These are phyloP conservation scores for Sinocyclocheilus grahami DNA, from an alignment of 2,113 vertebrate genomes.

Conservation along the genomic window DNA sequence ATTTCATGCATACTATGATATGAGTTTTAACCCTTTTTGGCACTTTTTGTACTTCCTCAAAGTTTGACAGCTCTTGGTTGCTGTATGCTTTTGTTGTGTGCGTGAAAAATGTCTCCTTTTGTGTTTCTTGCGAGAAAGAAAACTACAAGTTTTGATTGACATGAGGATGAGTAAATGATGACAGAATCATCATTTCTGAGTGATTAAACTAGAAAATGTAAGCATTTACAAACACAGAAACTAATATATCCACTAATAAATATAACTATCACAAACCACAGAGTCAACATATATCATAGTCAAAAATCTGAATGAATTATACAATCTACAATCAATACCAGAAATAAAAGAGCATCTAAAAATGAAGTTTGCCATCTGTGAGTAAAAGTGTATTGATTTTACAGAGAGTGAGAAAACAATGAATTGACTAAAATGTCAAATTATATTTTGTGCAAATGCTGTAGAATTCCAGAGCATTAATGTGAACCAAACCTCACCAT, in stretches of 20 bases:
- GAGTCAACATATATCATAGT: not conserved
- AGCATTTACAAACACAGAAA: not conserved
- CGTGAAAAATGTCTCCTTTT: not conserved
- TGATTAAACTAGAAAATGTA: not conserved
- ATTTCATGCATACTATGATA: not conserved
- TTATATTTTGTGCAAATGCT: not conserved
- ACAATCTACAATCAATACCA: not conserved
- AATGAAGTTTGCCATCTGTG: not conserved
- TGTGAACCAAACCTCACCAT: not conserved
- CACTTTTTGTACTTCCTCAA: not conserved
- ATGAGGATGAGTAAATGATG: not conserved
- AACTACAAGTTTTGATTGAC: not conserved
- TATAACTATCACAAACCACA: not conserved
- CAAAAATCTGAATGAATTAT: not conserved
- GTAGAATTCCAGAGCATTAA: not conserved
- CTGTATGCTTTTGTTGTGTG: not conserved
- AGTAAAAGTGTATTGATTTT: not conserved
- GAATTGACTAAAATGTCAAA: not conserved
- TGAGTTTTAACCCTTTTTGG: not conserved
- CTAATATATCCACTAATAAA: not conserved
- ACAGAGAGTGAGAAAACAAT: not conserved
- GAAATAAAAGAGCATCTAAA: not conserved
- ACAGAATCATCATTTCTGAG: not conserved
- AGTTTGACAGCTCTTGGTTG: not conserved
- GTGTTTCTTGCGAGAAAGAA: not conserved